Conservation (phyloP, 2,888 invertebrate genomes). For the Drosophila sordidula region DNA sequence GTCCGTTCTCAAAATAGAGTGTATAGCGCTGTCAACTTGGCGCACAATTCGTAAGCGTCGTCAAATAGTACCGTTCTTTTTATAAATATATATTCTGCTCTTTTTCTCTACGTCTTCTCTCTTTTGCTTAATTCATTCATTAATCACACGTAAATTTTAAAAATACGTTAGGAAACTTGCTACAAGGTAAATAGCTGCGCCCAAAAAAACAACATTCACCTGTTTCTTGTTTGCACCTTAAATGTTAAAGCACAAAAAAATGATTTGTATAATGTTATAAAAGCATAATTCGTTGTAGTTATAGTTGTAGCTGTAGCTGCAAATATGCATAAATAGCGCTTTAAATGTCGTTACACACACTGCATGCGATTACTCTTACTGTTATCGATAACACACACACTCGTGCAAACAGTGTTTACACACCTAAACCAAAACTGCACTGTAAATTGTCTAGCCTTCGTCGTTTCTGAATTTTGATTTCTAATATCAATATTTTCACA, state of each 20-base stretch:
- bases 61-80: constrained; percentile 39
- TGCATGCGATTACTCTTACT: constrained; percentile 54
- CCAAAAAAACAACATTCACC: constrained; percentile 39
- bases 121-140: constrained; percentile 59
- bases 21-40: constrained; percentile 37
- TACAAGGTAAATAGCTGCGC: constrained; percentile 86
- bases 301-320: constrained; percentile 38
- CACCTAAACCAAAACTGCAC: constrained; percentile 2
- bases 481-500: background rate
- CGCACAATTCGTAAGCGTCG: constrained; percentile 35
- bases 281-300: constrained; percentile 12
- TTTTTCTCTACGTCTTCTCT: constrained; percentile 70
- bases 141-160: constrained; percentile 32
- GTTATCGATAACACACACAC: constrained; percentile 16
- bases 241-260: constrained; percentile 36
- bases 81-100: constrained; percentile 39
- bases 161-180: constrained; percentile 86
- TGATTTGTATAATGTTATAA: constrained; percentile 18
- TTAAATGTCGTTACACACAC: constrained; percentile 61
- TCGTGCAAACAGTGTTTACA: constrained; percentile 3
- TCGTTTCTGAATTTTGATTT: background rate
- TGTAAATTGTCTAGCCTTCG: constrained; percentile 19
- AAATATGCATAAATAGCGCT: constrained; percentile 46
- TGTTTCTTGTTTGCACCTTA: constrained; percentile 43
- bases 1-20: constrained; percentile 24